These are phyloP conservation scores for Drosophila borealis DNA, from an alignment of 2,888 invertebrate species.

Conservation along the genomic window DNA sequence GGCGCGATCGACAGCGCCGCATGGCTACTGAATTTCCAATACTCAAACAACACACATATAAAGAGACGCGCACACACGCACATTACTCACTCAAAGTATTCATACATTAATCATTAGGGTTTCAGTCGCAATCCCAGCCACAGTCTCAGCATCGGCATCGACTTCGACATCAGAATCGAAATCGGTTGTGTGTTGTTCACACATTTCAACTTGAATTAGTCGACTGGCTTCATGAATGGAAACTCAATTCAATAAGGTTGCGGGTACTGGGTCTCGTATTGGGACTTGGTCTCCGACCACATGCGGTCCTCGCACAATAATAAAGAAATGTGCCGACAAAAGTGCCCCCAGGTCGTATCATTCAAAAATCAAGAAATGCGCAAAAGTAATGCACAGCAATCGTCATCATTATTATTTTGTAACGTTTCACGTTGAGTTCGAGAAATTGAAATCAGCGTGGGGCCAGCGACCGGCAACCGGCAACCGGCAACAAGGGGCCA, in stretches of 20 bases:
- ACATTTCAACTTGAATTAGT: slow-evolving; percentile 78
- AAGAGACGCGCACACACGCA: slow-evolving; percentile 1
- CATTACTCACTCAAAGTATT: slow-evolving; percentile 57
- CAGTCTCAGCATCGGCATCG: slow-evolving; percentile 27
- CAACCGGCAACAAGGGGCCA: neutral
- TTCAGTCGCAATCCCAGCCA: neutral
- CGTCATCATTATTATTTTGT: slow-evolving; percentile 78
- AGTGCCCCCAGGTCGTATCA: slow-evolving; percentile 51
- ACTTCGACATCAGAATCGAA: slow-evolving; percentile 19
- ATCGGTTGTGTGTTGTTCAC: slow-evolving; percentile 69
- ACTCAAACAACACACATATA: slow-evolving; percentile 20
- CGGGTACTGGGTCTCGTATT: slow-evolving; percentile 20
- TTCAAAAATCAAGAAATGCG: slow-evolving; percentile 70
- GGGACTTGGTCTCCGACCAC: slow-evolving; percentile 46
- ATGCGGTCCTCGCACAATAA: slow-evolving; percentile 70
- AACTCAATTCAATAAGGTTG: slow-evolving; percentile 34
- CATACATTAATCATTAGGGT: slow-evolving; percentile 77
- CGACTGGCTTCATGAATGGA: slow-evolving; percentile 70
- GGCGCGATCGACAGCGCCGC: slow-evolving; percentile 72
- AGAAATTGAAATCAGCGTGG: slow-evolving; percentile 79
- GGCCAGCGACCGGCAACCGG: slow-evolving; percentile 31
- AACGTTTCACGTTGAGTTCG: slow-evolving; percentile 73
- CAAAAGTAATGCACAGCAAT: slow-evolving; percentile 67
- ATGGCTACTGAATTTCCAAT: slow-evolving; percentile 69
- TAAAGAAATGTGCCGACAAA: slow-evolving; percentile 76